These are phyloP conservation scores for Copsychus sechellarum DNA, from an alignment of 2,113 vertebrate species.

Conservation along the genomic window DNA sequence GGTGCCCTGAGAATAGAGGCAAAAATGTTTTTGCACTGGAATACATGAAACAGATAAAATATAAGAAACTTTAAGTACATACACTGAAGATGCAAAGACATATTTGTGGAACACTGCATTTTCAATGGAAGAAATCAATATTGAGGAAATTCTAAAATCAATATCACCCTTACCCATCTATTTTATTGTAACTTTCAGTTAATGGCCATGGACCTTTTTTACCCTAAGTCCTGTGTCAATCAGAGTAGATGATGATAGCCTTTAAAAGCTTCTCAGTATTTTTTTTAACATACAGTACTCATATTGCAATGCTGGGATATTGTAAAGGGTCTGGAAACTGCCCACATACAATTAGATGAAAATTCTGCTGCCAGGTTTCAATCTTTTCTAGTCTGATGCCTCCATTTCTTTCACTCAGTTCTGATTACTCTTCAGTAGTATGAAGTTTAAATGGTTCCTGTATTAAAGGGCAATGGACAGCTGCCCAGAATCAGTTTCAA, in stretches of 20 bases:
- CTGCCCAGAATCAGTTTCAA: not conserved
- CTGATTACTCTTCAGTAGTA: not conserved
- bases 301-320: not conserved
- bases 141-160: not conserved
- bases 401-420: not conserved
- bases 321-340: not conserved
- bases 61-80: not conserved
- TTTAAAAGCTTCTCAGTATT: not conserved
- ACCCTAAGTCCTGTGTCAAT: not conserved
- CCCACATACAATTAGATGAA: not conserved
- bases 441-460: not conserved
- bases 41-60: not conserved
- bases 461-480: not conserved
- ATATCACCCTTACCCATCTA: fast-evolving
- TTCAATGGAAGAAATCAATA: not conserved
- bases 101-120: not conserved
- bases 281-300: not conserved
- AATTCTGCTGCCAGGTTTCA: not conserved
- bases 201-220: not conserved
- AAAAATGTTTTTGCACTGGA: not conserved
- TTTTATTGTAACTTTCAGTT: not conserved
- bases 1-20: not conserved
- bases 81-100: not conserved
- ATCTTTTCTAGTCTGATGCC: not conserved
- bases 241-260: not conserved